Conservation (phyloP, 2,888 invertebrate species). For the Epinotia nisella region DNA sequence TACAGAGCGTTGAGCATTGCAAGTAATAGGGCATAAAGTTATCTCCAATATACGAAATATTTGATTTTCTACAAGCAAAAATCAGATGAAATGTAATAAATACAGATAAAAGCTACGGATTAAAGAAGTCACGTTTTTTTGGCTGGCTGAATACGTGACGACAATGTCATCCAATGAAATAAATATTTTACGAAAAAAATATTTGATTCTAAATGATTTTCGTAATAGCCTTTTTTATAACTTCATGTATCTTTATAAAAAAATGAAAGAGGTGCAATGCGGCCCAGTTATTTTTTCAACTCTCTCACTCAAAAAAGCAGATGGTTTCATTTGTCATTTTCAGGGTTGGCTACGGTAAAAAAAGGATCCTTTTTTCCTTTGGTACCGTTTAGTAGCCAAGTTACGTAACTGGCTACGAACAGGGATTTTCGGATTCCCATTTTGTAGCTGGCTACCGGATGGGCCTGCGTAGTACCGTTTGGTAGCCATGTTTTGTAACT, state of each 20-base stretch:
- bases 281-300: too few species aligned
- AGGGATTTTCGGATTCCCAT: too few species aligned
- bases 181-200: conserved; percentile 15
- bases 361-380: too few species aligned
- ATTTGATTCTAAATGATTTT: neutral
- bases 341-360: too few species aligned
- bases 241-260: neutral
- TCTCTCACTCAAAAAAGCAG: too few species aligned
- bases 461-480: too few species aligned
- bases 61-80: neutral
- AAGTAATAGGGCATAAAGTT: neutral
- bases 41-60: neutral
- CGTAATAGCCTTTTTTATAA: too few species aligned
- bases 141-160: conserved; percentile 1
- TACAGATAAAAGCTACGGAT: conserved; percentile 7
- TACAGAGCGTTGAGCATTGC: neutral
- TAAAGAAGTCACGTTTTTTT: conserved; percentile 1
- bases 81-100: neutral
- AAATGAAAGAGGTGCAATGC: conserved; percentile 2
- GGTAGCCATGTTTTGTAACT: too few species aligned
- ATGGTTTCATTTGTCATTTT: too few species aligned
- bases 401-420: too few species aligned
- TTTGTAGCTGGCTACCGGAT: too few species aligned
- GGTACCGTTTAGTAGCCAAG: too few species aligned
- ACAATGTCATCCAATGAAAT: conserved; percentile 14